Conservation (phyloP, 1,140 invertebrate species). For the Rhopalosiphum padi region DNA sequence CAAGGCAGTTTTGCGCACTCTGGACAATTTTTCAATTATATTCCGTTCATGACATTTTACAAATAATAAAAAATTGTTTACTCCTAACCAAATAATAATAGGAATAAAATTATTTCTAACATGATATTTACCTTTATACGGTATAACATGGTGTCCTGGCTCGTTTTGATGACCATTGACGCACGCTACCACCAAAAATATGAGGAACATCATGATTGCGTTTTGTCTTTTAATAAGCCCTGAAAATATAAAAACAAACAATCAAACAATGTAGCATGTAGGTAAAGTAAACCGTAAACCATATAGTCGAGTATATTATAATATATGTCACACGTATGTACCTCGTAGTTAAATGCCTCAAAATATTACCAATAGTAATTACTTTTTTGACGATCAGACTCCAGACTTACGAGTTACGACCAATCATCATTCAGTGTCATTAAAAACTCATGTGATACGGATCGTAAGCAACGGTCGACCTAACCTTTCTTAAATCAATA, state of each 20-base stretch:
- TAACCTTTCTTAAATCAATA: slow-evolving; percentile 31
- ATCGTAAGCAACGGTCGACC: neutral
- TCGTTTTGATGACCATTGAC: neutral
- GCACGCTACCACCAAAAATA: slow-evolving; percentile 2
- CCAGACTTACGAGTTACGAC: neutral
- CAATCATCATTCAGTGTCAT: slow-evolving; percentile 29
- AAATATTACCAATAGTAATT: neutral
- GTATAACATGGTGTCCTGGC: slow-evolving; percentile 42
- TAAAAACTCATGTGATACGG: neutral
- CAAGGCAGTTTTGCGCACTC: neutral
- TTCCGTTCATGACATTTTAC: neutral
- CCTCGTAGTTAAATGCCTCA: neutral
- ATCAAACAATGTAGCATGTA: neutral
- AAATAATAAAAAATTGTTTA: neutral
- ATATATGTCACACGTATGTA: neutral
- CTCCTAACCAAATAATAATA: neutral
- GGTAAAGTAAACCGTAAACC: neutral
- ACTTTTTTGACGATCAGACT: neutral
- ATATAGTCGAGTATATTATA: neutral
- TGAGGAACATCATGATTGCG: neutral
- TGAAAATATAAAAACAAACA: neutral
- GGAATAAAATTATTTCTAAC: neutral
- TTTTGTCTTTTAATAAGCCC: neutral
- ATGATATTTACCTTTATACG: slow-evolving; percentile 37
- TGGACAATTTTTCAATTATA: neutral